A percentile compares a stretch with the other conserved stretches of the same genome.
Conservation (phyloP, 2,888 invertebrate genomes). For the Allophyes oxyacanthae region DNA sequence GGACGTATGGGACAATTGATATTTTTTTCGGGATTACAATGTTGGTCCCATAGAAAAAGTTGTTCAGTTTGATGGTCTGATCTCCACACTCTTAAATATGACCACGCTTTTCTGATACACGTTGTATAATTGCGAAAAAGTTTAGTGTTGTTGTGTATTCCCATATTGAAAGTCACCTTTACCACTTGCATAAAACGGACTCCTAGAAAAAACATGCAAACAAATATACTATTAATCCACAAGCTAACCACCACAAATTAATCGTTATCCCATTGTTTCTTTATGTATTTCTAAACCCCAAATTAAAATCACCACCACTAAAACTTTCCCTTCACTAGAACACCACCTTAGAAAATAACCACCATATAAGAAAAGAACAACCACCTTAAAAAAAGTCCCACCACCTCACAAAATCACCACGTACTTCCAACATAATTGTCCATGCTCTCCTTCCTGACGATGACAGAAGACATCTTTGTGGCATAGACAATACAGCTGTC, state of each 20-base stretch:
- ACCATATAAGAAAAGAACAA: too few relatives aligned
- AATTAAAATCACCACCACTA: conserved; percentile 18
- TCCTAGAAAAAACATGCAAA: conserved; percentile 1
- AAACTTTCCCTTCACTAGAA: conserved; percentile 17
- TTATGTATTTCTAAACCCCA: not conserved
- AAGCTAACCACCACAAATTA: not conserved
- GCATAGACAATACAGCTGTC: conserved; percentile 96
- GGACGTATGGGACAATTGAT: too few relatives aligned
- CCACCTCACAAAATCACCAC: conserved; percentile 71
- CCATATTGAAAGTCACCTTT: too few relatives aligned
- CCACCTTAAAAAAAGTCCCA: conserved; percentile 39
- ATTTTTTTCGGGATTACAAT: too few relatives aligned
- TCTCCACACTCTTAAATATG: too few relatives aligned
- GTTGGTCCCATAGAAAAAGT: too few relatives aligned
- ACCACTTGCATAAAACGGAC: too few relatives aligned
- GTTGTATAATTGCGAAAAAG: too few relatives aligned
- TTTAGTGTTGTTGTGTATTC: too few relatives aligned
- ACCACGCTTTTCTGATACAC: too few relatives aligned
- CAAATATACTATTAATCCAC: not conserved
- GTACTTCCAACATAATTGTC: conserved; percentile 97
- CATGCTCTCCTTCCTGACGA: conserved; percentile 94
- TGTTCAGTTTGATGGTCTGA: too few relatives aligned
- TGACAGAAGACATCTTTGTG: conserved; percentile 94
- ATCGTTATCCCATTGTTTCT: too few relatives aligned
- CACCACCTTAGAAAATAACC: conserved; percentile 16